Conservation (phyloP, 2,888 invertebrate genomes). For the Brenthis hecate region DNA sequence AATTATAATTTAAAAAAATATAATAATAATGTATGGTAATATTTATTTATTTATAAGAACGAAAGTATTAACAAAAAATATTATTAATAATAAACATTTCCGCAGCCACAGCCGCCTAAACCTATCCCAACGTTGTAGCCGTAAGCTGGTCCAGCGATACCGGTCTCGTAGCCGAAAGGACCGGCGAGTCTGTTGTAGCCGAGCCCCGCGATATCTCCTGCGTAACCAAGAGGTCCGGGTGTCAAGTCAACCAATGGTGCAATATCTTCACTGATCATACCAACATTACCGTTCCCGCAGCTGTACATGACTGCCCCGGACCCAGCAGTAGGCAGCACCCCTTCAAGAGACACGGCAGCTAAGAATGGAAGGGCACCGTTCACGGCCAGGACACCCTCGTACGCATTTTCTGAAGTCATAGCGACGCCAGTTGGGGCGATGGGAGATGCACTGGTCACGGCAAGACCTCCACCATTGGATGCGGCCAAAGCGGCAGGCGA, state of each 20-base stretch:
- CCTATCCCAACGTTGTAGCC: constrained; percentile 19
- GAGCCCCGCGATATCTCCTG: neutral
- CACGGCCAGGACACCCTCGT: constrained; percentile 49
- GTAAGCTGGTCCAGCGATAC: constrained; percentile 32
- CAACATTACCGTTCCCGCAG: constrained; percentile 46
- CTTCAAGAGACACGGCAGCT: constrained; percentile 52
- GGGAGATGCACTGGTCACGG: constrained; percentile 48
- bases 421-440: constrained; percentile 51
- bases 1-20: too few relatives aligned
- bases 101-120: constrained; percentile 34
- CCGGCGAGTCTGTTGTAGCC: constrained; percentile 36
- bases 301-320: constrained; percentile 46
- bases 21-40: too few relatives aligned
- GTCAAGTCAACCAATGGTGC: neutral
- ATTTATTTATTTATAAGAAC: too few relatives aligned
- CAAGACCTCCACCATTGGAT: constrained; percentile 37
- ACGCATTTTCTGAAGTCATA: constrained; percentile 49
- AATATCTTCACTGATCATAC: constrained; percentile 41
- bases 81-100: constrained; percentile 12
- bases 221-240: neutral
- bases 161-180: constrained; percentile 36
- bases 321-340: constrained; percentile 45
- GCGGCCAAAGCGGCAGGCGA: constrained; percentile 26
- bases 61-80: too few relatives aligned
- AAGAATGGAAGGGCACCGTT: constrained; percentile 51